phyloP scores from a whole-genome alignment of 2,888 invertebrate genomes.

The Drosophila austrosaltans region DNA sequence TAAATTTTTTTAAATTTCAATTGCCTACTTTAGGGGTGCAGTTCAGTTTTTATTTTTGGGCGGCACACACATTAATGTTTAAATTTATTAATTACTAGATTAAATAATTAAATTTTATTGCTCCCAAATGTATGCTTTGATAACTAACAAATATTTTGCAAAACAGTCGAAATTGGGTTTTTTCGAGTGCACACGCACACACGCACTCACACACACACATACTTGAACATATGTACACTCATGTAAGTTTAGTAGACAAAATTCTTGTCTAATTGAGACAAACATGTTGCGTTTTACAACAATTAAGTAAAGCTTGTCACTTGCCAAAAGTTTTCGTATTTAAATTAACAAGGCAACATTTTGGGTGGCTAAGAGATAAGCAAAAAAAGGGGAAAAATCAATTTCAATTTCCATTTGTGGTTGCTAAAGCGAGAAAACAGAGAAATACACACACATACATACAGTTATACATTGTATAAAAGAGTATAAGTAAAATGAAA shows the following conservation, averaged over 20 bases:
- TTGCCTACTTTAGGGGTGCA: neutral
- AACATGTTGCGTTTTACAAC: slow-evolving; percentile 19
- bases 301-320: slow-evolving; percentile 9
- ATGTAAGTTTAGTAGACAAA: neutral
- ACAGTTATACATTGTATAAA: no score
- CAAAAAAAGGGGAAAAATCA: neutral
- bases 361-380: neutral
- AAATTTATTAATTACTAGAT: neutral
- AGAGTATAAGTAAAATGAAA: neutral
- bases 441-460: no score
- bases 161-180: neutral
- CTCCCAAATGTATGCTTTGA: neutral
- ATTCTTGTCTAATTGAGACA: slow-evolving; percentile 11
- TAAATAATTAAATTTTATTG: neutral
- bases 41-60: no score
- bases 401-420: slow-evolving; percentile 6
- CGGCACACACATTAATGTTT: no score
- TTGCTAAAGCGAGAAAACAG: slow-evolving; percentile 1
- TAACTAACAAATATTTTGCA: neutral
- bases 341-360: neutral
- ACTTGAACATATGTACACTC: neutral
- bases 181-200: neutral
- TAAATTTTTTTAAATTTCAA: neutral
- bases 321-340: slow-evolving; percentile 7
- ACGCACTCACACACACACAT: neutral